A percentile compares a stretch with the other conserved stretches of the same genome.
Evolutionary conservation across 2,797 vertebrate species (phyloP).

Genomic region (Dendrocincla tyrannina): DNA sequence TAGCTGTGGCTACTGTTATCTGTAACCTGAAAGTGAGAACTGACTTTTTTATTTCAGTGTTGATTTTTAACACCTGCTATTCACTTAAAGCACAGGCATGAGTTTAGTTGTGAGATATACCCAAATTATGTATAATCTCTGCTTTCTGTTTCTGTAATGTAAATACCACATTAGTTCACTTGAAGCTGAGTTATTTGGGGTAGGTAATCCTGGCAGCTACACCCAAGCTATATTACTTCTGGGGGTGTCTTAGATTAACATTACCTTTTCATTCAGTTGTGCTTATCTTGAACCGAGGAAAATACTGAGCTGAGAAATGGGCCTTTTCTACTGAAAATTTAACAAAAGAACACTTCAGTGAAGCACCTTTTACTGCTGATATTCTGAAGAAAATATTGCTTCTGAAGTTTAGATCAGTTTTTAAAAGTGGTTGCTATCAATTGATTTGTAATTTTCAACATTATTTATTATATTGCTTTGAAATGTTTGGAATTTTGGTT

Average conservation of each 20-base stretch:
- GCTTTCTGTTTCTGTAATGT: not conserved
- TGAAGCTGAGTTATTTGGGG: not conserved
- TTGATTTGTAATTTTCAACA: not conserved
- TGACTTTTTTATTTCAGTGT: not conserved
- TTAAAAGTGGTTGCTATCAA: not conserved
- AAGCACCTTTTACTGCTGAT: not conserved
- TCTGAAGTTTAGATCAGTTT: not conserved
- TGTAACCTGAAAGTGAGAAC: not conserved
- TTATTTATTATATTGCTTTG: not conserved
- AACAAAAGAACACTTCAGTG: not conserved
- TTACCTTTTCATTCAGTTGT: not conserved
- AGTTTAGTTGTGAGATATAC: not conserved
- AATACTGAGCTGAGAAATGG: not conserved
- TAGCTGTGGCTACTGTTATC: not conserved
- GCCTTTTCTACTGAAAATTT: not conserved
- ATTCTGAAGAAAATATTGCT: not conserved
- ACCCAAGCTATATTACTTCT: not conserved
- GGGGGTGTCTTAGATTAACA: not conserved
- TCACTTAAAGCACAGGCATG: not conserved
- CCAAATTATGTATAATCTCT: not conserved
- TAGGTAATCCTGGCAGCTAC: not conserved
- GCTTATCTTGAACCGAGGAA: not conserved
- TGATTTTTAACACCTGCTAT: not conserved
- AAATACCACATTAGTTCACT: not conserved
- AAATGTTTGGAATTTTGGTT: not conserved